These are phyloP conservation scores for Sebastes matsubarae DNA, from an alignment of 2,797 vertebrate genomes.

Conservation along the genomic window DNA sequence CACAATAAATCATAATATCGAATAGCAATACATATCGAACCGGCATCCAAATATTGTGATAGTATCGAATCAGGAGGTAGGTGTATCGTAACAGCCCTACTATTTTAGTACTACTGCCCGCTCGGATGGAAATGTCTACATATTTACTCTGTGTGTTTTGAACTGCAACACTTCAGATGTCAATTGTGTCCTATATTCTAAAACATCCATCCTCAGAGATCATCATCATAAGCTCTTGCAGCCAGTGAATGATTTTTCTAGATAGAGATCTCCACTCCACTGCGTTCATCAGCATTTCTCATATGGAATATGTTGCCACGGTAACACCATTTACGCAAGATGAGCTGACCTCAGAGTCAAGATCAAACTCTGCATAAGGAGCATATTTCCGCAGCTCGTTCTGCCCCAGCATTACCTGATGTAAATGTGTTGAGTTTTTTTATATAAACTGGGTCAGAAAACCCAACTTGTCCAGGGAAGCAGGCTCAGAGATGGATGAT, in stretches of 20 bases:
- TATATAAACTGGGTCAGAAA: conserved; percentile 49
- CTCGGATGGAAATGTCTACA: background rate
- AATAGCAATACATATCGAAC: too few species aligned
- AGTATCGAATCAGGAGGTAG: too few species aligned
- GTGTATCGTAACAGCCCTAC: too few species aligned
- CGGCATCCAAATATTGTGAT: too few species aligned
- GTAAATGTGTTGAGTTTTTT: conserved; percentile 36
- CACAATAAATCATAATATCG: too few species aligned
- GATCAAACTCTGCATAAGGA: conserved; percentile 56
- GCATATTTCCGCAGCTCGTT: conserved; percentile 37
- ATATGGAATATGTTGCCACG: conserved; percentile 65
- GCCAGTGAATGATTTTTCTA: conserved; percentile 41
- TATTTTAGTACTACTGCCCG: background rate
- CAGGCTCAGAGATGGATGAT: conserved; percentile 56
- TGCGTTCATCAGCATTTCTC: conserved; percentile 54
- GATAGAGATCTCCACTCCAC: conserved; percentile 42
- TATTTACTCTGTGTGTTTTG: background rate
- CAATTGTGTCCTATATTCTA: conserved; percentile 4
- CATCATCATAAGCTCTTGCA: conserved; percentile 24
- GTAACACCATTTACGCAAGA: conserved; percentile 60
- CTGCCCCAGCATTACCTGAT: conserved; percentile 29
- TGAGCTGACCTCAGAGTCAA: conserved; percentile 58
- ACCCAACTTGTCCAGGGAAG: conserved; percentile 17
- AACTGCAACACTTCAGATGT: background rate
- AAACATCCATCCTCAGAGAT: conserved; percentile 19